Percentiles rank a stretch among this genome's conserved stretches.
Conservation (phyloP, 2,113 vertebrate genomes). For the Oncorhynchus mykiss region DNA sequence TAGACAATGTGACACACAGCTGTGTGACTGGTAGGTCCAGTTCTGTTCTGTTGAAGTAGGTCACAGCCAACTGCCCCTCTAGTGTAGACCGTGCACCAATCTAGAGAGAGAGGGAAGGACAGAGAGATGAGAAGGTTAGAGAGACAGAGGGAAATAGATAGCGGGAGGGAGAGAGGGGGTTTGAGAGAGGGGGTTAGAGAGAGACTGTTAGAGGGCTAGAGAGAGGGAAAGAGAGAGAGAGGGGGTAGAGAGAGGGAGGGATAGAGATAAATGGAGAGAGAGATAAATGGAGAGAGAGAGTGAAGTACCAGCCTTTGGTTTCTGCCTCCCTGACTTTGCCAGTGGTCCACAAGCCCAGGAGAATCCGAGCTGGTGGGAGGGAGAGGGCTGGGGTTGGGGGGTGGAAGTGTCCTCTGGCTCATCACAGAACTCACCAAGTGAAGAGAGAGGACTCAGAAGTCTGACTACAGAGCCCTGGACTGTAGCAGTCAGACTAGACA, state of each 20-base stretch:
- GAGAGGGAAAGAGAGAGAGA: slow-evolving; percentile 5
- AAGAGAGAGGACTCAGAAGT: too few relatives aligned
- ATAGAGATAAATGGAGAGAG: too few relatives aligned
- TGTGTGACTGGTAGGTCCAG: slow-evolving; percentile 58
- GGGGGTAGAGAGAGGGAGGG: background rate
- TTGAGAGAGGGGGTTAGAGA: background rate
- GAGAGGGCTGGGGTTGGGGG: too few relatives aligned
- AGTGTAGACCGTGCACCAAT: slow-evolving; percentile 8
- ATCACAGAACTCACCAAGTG: too few relatives aligned
- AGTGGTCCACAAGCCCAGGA: background rate
- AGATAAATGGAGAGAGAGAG: too few relatives aligned
- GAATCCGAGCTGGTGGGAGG: background rate
- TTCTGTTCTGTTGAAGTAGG: slow-evolving; percentile 61
- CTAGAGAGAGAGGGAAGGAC: slow-evolving; percentile 18
- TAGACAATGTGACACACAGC: slow-evolving; percentile 47
- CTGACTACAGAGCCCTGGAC: too few relatives aligned
- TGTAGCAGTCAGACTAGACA: too few relatives aligned
- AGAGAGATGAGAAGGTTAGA: background rate
- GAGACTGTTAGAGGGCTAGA: background rate
- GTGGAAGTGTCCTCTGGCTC: too few relatives aligned
- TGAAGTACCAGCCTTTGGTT: background rate
- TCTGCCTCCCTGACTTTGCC: background rate
- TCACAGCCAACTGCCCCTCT: slow-evolving; percentile 51
- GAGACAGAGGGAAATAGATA: background rate
- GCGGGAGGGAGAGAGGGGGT: background rate